A percentile compares a stretch with the other conserved stretches of the same genome.
phyloP scores from a whole-genome alignment of 2,888 invertebrate species.

The Eristalis intricaria region DNA sequence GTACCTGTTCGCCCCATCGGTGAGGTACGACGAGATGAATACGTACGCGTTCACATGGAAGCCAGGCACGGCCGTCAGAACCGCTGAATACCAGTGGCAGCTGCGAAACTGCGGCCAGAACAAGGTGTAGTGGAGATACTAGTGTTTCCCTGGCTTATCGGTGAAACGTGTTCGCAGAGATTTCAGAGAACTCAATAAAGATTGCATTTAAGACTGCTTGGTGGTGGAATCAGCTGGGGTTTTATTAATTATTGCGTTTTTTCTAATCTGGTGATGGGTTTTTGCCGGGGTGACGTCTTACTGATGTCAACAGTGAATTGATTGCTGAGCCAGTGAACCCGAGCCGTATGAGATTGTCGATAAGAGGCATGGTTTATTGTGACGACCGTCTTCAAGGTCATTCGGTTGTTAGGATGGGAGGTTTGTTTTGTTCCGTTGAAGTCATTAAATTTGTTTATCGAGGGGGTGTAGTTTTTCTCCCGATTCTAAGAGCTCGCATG shows the following conservation, averaged over 20 bases:
- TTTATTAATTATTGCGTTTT: neutral
- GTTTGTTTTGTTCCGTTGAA: too few species aligned
- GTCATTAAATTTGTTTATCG: too few species aligned
- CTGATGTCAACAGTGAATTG: neutral
- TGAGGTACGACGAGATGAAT: neutral
- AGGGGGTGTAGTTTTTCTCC: too few species aligned
- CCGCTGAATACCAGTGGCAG: neutral
- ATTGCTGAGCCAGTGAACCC: neutral
- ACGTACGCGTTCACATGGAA: neutral
- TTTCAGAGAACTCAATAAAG: neutral
- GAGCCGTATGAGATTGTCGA: too few species aligned
- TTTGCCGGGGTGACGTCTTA: neutral
- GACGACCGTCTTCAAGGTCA: too few species aligned
- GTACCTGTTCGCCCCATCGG: neutral
- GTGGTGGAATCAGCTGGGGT: neutral
- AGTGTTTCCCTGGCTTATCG: neutral
- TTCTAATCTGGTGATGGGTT: neutral
- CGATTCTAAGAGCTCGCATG: too few species aligned
- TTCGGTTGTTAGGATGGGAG: too few species aligned
- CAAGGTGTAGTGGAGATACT: neutral
- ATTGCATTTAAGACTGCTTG: neutral
- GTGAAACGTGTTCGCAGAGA: neutral
- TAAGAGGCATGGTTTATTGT: too few species aligned
- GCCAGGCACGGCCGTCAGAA: neutral
- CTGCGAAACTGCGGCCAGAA: neutral